Evolutionary conservation across 2,113 vertebrate species (phyloP).

Genomic region (Zapornia atra): DNA sequence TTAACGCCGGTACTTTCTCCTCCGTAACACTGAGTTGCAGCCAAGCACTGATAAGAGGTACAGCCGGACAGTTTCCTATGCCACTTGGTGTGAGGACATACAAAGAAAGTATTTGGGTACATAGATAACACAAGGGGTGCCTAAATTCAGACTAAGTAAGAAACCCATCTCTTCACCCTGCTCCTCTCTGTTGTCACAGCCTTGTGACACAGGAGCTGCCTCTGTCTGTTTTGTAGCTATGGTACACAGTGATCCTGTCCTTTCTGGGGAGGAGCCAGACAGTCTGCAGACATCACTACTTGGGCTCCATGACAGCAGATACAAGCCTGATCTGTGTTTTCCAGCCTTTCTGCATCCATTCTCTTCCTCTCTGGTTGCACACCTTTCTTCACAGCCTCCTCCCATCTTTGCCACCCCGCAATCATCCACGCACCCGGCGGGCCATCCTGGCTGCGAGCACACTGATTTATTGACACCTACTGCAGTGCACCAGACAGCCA

Average conservation of each 20-base stretch:
- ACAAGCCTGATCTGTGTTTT: background rate
- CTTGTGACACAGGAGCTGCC: background rate
- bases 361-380: background rate
- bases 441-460: background rate
- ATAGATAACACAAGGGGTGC: background rate
- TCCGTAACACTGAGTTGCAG: background rate
- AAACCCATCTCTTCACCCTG: background rate
- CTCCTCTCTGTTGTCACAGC: background rate
- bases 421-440: fast-evolving
- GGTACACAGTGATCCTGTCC: background rate
- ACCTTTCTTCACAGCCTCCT: background rate
- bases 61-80: background rate
- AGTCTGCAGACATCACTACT: background rate
- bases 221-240: fast-evolving
- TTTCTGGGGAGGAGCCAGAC: background rate
- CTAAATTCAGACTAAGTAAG: background rate
- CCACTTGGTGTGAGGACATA: fast-evolving
- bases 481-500: fast-evolving
- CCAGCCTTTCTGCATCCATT: background rate
- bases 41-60: background rate
- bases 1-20: background rate
- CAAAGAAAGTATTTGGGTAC: fast-evolving
- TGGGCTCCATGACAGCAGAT: background rate
- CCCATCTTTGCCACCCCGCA: background rate
- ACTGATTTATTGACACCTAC: fast-evolving